Percentiles rank a stretch among this genome's conserved stretches.
These are phyloP conservation scores for Cyprinodon tularosa DNA, from an alignment of 2,113 vertebrate species.

Conservation along the genomic window DNA sequence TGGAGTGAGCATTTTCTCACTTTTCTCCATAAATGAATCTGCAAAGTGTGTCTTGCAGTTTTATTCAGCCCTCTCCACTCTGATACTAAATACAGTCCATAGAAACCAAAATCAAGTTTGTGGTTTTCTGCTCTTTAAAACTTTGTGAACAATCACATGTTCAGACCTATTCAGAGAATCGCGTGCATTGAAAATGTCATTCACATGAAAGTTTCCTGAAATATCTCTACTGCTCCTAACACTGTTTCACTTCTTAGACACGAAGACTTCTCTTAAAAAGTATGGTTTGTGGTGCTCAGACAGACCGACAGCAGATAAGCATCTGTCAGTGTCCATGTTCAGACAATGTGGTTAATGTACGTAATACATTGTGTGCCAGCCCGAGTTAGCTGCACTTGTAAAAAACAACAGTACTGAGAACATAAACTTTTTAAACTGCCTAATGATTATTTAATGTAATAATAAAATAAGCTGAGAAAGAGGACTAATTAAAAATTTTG, in stretches of 20 bases:
- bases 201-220: neutral
- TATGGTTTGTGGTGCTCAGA: neutral
- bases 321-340: neutral
- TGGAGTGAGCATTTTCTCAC: no score
- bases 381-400: constrained; percentile 15
- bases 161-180: neutral
- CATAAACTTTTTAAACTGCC: neutral
- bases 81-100: neutral
- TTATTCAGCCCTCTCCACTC: neutral
- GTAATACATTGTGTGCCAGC: constrained; percentile 40
- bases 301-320: neutral
- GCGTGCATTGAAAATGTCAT: no score
- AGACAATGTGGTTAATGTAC: constrained; percentile 40
- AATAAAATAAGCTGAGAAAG: neutral
- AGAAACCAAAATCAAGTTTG: neutral
- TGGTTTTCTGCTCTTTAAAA: neutral
- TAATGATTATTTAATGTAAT: neutral
- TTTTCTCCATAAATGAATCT: neutral
- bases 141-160: neutral
- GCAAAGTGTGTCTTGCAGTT: neutral
- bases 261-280: constrained; percentile 10
- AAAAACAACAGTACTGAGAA: constrained; percentile 8
- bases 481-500: neutral
- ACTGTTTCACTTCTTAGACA: constrained; percentile 2
- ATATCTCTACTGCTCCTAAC: neutral